Base-by-base conservation (phyloP, 2,113 vertebrate genomes). In the Centropristis striata region DNA sequence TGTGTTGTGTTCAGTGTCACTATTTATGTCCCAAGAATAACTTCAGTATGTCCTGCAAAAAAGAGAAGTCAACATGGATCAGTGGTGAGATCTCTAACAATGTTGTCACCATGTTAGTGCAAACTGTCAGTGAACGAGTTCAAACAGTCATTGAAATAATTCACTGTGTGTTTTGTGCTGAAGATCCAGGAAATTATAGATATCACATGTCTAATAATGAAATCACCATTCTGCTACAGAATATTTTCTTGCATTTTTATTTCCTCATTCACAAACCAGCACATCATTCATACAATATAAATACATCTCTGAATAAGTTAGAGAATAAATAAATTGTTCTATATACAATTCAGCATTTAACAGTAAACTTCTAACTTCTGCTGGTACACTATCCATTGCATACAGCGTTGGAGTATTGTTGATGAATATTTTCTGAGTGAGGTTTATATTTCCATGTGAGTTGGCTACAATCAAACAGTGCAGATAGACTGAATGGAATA, bases 241-340 rank as follows among this genome's bases (percentile, higher is more conserved):
- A 44, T 46, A 12, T 15, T 67, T 73, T 85, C 5, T 50, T 50
- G 32, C 20, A 42, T 66, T 57, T 90, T 88, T 86, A 86, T 90
- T 89, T 83, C 46, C 14, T 55, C 51, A 74, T 63, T 71, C 32
- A 82, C 63, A 70, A 55, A 37, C 20, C 44, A 81, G 11, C 42
- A 32, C 57, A 42, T 60, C 21, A 60, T 64, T 70, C 55, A 63
- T 47, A 86, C 54, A 91, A 87, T 88, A 95, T 92, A 94, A 92
- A 90, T 86, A 88, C 68, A 81, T 70, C 25, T 75, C 23, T 54
- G 42, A 94, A 94, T 94, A 94, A 94, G 63, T 94, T 94, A 94
- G 55, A 85, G 72, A 92, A 94, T 94, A 92, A 94, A 93, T 90
- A 80, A 82, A 49, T 58, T 3, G 4, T 42, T 70, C 5, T 16